Base-by-base conservation (phyloP, 2,113 vertebrate genomes). In the Halichoerus grypus region DNA sequence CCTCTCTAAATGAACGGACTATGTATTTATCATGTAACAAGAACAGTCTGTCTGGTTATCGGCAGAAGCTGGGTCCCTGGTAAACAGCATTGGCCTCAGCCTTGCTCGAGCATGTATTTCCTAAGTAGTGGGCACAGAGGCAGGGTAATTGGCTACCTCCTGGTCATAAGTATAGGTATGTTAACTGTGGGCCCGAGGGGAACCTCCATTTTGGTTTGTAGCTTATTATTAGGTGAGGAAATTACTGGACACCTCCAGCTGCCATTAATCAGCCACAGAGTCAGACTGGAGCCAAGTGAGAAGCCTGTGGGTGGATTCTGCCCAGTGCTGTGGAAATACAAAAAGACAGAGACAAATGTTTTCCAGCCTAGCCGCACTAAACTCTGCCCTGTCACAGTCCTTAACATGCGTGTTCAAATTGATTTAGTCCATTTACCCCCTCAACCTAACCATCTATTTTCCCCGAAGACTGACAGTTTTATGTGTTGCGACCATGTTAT, bases 201-300 rank as follows among this genome's bases (percentile, higher is more conserved):
- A 92, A 71, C 97, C 97, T 96, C 97, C 98, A 65, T 94, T 98
- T 98, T 94, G 98, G 98, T 98, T 59, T 98, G 98, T 97, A 98
- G 98, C 99, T 99, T 99, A 98, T 99, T 99, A 99, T 99, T 99
- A 99, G 99, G 98, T 98, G 98, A 99, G 98, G 98, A 99, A 99
- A 99, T 99, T 98, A 98, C 98, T 98, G 99, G 99, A 99, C 99
- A 99, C 99, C 99, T 99, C 99, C 99, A 98, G 99, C 99, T 99
- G 99, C 99, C 99, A 99, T 99, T 99, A 99, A 99, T 99, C 99
- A 99, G 98, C 99, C 98, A 9, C 98, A 98, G 99, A 99, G 99
- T 96, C 99, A 97, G 99, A 97, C 99, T 99, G 99, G 99, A 99
- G 99, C 99, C 99, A 99, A 98, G 96, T 59, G 97, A 99, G 99